phyloP scores from a whole-genome alignment of 2,113 vertebrate species.

The Neomonachus schauinslandi region DNA sequence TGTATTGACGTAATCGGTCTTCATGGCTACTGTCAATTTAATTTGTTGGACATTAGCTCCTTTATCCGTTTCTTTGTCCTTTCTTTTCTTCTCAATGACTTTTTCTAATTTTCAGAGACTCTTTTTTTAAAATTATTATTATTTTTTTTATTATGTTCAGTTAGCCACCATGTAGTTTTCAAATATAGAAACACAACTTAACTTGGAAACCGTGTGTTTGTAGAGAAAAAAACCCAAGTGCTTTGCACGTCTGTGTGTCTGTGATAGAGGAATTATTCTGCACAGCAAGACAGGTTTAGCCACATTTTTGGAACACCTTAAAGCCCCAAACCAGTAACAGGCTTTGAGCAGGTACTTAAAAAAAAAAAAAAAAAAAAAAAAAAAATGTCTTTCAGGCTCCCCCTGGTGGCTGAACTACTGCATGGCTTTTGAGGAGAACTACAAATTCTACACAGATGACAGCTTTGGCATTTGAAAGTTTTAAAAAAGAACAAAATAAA shows the following conservation, averaged over 20 bases:
- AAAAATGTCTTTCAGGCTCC: not conserved
- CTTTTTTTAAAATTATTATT: no score
- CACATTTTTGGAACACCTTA: not conserved
- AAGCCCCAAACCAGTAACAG: not conserved
- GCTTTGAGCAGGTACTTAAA: not conserved
- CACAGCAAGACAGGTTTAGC: constrained; percentile 23
- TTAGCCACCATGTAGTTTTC: not conserved
- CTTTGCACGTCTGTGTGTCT: not conserved
- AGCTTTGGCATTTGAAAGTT: not conserved
- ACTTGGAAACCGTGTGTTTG: not conserved
- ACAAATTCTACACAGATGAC: not conserved
- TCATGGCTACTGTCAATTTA: not conserved
- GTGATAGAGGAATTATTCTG: not conserved
- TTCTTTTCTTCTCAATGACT: not conserved
- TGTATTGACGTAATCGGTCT: not conserved
- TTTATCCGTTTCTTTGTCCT: not conserved
- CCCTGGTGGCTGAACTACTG: not conserved
- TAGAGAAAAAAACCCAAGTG: not conserved
- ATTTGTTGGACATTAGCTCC: not conserved
- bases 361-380: not conserved
- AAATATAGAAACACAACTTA: not conserved
- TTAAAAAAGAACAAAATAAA: not conserved
- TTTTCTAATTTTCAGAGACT: not conserved
- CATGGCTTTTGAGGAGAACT: not conserved
- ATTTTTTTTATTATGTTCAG: no score